phyloP scores from a whole-genome alignment of 1,140 invertebrate genomes.

The Coenobita brevimanus region DNA sequence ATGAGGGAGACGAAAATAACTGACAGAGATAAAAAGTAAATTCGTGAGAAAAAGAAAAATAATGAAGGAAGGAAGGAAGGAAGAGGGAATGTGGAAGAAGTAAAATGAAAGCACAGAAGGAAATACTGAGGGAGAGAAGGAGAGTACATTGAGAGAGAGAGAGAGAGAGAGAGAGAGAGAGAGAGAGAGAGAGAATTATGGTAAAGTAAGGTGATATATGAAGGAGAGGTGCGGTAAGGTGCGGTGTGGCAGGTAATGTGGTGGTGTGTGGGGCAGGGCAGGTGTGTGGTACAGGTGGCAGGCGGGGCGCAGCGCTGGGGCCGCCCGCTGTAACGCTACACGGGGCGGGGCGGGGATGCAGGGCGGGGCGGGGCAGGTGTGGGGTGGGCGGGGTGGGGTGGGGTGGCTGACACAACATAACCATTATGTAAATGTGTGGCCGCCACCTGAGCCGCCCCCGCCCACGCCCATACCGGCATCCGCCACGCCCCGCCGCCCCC shows the following conservation, averaged over 20 bases:
- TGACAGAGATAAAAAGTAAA: neutral
- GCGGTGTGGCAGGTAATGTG: neutral
- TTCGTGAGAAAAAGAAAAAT: neutral
- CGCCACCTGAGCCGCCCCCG: neutral
- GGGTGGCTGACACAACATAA: neutral
- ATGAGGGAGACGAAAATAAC: neutral
- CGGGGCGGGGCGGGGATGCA: no score
- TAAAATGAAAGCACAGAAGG: neutral
- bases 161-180: conserved; percentile 29
- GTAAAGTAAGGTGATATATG: neutral
- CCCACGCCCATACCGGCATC: conserved; percentile 1
- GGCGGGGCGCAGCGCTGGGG: neutral
- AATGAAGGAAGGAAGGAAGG: neutral
- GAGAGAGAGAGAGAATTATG: neutral
- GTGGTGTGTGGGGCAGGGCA: no score
- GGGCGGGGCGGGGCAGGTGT: no score
- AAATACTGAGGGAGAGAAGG: neutral
- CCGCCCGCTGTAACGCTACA: neutral
- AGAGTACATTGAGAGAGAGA: no score
- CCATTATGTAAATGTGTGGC: neutral
- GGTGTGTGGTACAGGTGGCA: no score
- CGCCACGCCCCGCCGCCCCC: neutral
- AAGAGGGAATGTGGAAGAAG: neutral
- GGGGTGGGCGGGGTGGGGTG: neutral
- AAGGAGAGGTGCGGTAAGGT: neutral